These are phyloP conservation scores for Neocrepidodera transversa DNA, from an alignment of 2,888 invertebrate species.

Conservation along the genomic window DNA sequence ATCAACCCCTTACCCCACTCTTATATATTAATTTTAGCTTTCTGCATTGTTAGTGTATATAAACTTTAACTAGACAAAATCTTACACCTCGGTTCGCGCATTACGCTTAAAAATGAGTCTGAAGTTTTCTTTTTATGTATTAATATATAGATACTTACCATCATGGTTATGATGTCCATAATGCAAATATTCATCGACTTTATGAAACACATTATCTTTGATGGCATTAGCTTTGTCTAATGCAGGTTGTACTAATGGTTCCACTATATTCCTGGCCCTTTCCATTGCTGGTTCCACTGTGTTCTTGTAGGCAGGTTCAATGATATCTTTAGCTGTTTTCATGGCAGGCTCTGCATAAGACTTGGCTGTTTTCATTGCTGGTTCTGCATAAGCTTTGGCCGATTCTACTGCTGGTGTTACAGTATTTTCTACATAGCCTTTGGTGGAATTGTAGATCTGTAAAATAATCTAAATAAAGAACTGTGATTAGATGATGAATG, in stretches of 20 bases:
- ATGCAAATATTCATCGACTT: constrained; percentile 51
- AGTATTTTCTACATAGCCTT: constrained; percentile 55
- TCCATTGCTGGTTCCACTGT: constrained; percentile 49
- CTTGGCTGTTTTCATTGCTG: constrained; percentile 46
- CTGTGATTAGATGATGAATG: constrained; percentile 23
- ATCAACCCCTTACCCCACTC: no score
- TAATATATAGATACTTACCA: constrained; percentile 18
- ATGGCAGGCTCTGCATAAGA: constrained; percentile 52
- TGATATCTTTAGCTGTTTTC: constrained; percentile 47
- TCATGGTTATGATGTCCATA: constrained; percentile 32
- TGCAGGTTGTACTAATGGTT: constrained; percentile 49
- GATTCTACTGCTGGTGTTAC: constrained; percentile 39
- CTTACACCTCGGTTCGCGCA: no score
- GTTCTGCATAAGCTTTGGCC: constrained; percentile 38
- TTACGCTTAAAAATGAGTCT: no score
- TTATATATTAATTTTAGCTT: no score
- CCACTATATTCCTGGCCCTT: constrained; percentile 45
- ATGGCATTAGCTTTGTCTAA: constrained; percentile 48
- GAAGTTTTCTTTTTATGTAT: no score
- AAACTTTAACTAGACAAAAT: no score
- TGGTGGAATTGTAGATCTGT: constrained; percentile 59
- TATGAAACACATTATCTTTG: constrained; percentile 52
- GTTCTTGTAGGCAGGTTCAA: constrained; percentile 48
- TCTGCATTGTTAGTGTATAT: no score
- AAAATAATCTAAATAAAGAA: constrained; percentile 53